Evolutionary conservation across 2,113 vertebrate species (phyloP).

Genomic region (Monopterus albus): DNA sequence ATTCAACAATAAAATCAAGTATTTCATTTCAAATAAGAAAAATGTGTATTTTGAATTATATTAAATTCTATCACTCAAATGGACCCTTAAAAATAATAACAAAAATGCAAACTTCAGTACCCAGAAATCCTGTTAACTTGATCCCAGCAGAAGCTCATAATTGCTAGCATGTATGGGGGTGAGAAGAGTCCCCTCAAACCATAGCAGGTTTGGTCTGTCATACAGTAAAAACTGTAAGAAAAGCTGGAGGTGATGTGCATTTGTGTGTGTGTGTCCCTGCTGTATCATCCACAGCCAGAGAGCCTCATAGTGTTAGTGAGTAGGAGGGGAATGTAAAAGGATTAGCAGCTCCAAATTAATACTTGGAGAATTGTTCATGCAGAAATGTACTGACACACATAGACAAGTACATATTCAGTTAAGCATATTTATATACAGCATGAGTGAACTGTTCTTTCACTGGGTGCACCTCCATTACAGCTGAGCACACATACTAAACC

Average conservation of each 20-base stretch:
- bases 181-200: background rate
- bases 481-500: background rate
- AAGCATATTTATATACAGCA: constrained; percentile 1
- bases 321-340: constrained; percentile 61
- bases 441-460: background rate
- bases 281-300: constrained; percentile 34
- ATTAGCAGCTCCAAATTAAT: constrained; percentile 62
- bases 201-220: background rate
- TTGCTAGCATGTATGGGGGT: background rate
- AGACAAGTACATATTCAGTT: background rate
- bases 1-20: too few relatives aligned
- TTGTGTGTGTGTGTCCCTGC: constrained; percentile 3
- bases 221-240: background rate
- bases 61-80: too few relatives aligned
- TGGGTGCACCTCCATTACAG: background rate
- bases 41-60: too few relatives aligned
- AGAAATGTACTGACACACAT: constrained; percentile 42
- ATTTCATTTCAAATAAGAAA: too few relatives aligned
- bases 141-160: too few relatives aligned
- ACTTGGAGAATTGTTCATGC: constrained; percentile 55
- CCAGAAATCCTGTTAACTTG: background rate
- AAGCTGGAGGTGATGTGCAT: constrained; percentile 4
- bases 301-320: constrained; percentile 42
- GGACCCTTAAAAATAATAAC: too few relatives aligned
- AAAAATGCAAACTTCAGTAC: background rate